Evolutionary conservation across 2,888 invertebrate genomes (phyloP).

Genomic region (Empis stercorea): DNA sequence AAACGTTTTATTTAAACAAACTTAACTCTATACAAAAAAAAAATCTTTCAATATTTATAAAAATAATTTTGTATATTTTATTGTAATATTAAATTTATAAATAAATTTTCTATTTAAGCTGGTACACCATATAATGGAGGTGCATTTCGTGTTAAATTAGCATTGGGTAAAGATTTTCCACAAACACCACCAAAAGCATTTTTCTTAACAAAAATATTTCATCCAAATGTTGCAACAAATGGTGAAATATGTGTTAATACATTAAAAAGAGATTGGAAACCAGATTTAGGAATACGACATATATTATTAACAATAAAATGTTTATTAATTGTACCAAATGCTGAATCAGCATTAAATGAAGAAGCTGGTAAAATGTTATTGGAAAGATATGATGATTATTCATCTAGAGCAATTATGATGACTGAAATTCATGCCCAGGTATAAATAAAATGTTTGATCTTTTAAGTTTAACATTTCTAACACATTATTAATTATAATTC

Average conservation of each 20-base stretch:
- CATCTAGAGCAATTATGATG: conserved; percentile 75
- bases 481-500: too few relatives aligned
- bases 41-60: too few relatives aligned
- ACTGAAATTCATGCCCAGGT: conserved; percentile 81
- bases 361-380: conserved; percentile 89
- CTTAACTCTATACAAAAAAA: not conserved
- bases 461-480: too few relatives aligned
- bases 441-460: conserved; percentile 19
- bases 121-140: conserved; percentile 88
- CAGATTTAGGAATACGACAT: conserved; percentile 89
- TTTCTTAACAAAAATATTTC: conserved; percentile 93
- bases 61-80: not conserved
- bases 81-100: too few relatives aligned
- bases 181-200: conserved; percentile 81
- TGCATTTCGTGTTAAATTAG: conserved; percentile 76
- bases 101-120: too few relatives aligned
- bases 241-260: conserved; percentile 97
- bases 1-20: too few relatives aligned
- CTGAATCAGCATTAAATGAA: conserved; percentile 93
- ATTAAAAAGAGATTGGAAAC: conserved; percentile 91
- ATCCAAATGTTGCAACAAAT: conserved; percentile 86
- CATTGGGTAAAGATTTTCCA: conserved; percentile 86
- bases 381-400: conserved; percentile 89
- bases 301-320: conserved; percentile 88
- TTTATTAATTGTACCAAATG: conserved; percentile 91